These are phyloP conservation scores for Delichon dasypus DNA, from an alignment of 2,797 vertebrate species.

Conservation along the genomic window DNA sequence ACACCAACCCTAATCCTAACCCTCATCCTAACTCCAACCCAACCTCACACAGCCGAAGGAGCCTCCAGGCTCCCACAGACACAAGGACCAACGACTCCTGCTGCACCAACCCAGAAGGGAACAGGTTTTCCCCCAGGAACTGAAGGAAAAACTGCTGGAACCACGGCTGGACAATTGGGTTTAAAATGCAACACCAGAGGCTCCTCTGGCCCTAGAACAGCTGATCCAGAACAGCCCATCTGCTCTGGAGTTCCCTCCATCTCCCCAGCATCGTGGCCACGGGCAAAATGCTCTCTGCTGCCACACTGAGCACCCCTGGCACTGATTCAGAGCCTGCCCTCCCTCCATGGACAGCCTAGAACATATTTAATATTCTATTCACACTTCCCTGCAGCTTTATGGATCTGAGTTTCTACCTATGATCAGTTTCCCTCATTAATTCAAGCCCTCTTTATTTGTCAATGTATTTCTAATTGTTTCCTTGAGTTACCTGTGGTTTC, in stretches of 20 bases:
- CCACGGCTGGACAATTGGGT: fast-evolving
- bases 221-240: fast-evolving
- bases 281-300: not conserved
- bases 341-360: not conserved
- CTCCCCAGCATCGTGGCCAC: fast-evolving
- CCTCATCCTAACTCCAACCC: not conserved
- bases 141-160: not conserved
- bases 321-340: not conserved
- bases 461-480: not conserved
- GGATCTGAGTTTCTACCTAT: not conserved
- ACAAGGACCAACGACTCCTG: fast-evolving
- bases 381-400: not conserved
- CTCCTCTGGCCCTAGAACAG: not conserved
- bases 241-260: not conserved
- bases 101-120: fast-evolving
- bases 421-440: not conserved
- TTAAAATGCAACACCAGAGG: fast-evolving
- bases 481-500: not conserved
- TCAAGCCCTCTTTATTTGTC: not conserved
- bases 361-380: not conserved
- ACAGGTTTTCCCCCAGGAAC: not conserved
- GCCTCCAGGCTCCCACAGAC: fast-evolving
- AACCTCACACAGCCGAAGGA: fast-evolving
- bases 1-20: too few relatives aligned
- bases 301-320: not conserved